A percentile compares a stretch with the other conserved stretches of the same genome.
Conservation (phyloP, 2,888 invertebrate species). For the Octonoba sinensis region DNA sequence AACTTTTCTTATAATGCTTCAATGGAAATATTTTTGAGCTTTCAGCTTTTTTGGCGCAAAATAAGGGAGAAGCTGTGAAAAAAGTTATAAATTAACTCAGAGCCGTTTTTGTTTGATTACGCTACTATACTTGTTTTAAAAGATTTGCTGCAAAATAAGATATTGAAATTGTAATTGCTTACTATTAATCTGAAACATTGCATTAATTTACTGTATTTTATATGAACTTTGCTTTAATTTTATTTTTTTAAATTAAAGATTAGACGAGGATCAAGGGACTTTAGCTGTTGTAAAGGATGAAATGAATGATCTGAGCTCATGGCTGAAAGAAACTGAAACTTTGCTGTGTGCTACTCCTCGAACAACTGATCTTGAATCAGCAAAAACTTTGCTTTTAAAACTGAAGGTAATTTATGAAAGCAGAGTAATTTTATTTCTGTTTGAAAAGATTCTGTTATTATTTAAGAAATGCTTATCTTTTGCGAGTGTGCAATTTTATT, state of each 20-base stretch:
- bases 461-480: neutral
- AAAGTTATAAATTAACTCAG: no score
- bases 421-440: neutral
- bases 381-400: slow-evolving; percentile 78
- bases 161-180: no score
- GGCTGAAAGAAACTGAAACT: slow-evolving; percentile 73
- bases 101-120: no score
- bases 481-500: neutral
- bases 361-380: slow-evolving; percentile 78
- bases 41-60: no score
- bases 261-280: slow-evolving; percentile 57
- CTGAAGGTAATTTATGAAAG: slow-evolving; percentile 75
- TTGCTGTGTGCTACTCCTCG: slow-evolving; percentile 77
- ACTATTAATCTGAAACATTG: no score
- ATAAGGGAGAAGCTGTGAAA: no score
- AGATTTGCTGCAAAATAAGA: no score
- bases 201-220: no score
- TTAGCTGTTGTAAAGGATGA: slow-evolving; percentile 70
- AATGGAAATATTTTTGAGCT: no score
- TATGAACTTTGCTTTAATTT: no score
- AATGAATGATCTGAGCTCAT: slow-evolving; percentile 71
- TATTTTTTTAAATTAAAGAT: slow-evolving; percentile 25
- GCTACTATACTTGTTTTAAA: no score
- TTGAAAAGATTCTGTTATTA: no score
- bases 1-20: neutral